phyloP scores from a whole-genome alignment of 2,113 vertebrate genomes.

The Balaenoptera acutorostrata region DNA sequence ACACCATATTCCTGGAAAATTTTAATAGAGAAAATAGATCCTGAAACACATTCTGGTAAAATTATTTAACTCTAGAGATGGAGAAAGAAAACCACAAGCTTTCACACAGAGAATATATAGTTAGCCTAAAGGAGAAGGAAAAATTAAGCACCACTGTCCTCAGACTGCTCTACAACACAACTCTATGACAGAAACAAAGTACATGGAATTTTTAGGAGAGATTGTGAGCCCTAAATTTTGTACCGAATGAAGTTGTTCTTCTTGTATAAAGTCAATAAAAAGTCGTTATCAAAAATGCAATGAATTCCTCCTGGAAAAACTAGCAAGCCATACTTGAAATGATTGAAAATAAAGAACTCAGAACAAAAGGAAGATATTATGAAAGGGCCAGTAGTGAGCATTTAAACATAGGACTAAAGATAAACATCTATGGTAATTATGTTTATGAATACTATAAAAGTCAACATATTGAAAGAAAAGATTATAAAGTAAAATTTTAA shows the following conservation, averaged over 20 bases:
- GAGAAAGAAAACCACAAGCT: neutral
- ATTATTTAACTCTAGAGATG: no score
- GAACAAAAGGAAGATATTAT: neutral
- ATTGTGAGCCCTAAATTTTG: accelerated
- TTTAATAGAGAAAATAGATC: neutral
- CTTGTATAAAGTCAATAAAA: neutral
- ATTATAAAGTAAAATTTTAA: neutral
- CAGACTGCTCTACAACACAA: accelerated
- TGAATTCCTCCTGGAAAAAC: neutral
- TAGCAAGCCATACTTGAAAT: neutral
- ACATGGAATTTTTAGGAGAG: neutral
- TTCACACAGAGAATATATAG: neutral
- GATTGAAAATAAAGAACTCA: neutral
- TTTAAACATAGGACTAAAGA: accelerated
- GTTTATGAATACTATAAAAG: neutral
- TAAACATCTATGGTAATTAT: accelerated
- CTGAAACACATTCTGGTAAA: neutral
- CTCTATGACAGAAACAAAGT: no score
- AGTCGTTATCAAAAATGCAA: neutral
- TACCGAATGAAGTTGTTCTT: neutral
- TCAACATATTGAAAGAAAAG: neutral
- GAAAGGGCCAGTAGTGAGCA: neutral
- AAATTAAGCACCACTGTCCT: accelerated
- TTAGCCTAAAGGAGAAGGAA: no score
- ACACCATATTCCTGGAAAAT: neutral